Base-by-base conservation (phyloP, 92 coral and sea anemone genomes). In the Epizoanthus illoricatus region DNA sequence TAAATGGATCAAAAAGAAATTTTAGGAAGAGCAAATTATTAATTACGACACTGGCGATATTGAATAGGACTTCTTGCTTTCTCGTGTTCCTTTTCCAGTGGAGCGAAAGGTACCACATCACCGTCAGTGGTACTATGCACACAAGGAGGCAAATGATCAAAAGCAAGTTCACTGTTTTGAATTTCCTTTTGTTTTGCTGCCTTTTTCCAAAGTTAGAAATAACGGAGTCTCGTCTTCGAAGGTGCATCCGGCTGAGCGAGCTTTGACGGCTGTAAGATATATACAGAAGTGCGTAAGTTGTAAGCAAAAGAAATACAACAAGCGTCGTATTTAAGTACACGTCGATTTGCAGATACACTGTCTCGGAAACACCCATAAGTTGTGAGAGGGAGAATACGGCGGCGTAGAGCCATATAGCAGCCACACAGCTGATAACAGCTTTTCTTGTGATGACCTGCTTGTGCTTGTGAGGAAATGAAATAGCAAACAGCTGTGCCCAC, bases 1-100 rank as follows among this genome's bases (percentile, higher is more conserved):
- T 89, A 16, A 92, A 92, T 4, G 95, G 95, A 55, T 92, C 95
- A 57, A 92, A 84, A 12, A 92, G 64, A 81, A 87, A 92, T 86
- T 89, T 92, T 23, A 92, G 88, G 71, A 84, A 92, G 11, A 92
- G 73, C n/a, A 86, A 89, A 3, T 90, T 21, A 67, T 92, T 92
- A 1, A 85, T 65, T 11, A 86, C 28, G 8, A 89, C 76, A 33
- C 79, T 89, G 5, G 88, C 89, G 47, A 92, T 71, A 41, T 47
- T 71, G 40, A 71, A 71, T 17, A 18, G 39, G 2, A 47, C 0
- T 47, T 71, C 13, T 71, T 71, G 76, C 56, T 43, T 47, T 13
- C 17, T 45, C n/a, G 78, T 79, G 21, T 54, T 67, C 28, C 86
- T 84, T 6, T 73, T 73, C 87, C 87, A 84, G 79, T 92, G 90